phyloP scores from a whole-genome alignment of 2,797 vertebrate genomes.

The Erethizon dorsatum region DNA sequence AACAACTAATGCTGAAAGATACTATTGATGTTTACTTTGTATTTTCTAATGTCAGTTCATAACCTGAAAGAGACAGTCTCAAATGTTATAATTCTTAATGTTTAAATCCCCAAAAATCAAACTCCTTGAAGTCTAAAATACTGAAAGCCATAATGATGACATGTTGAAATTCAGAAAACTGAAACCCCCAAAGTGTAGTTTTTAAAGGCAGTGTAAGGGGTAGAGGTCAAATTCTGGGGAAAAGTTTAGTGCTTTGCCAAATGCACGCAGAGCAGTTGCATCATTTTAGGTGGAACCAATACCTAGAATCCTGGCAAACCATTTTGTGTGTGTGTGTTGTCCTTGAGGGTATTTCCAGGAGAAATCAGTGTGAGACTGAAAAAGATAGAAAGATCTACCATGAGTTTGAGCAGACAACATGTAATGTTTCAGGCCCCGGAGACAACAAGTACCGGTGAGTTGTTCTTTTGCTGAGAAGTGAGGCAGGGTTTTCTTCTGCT shows the following conservation, averaged over 20 bases:
- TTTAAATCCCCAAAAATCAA: too few relatives aligned
- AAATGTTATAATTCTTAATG: too few relatives aligned
- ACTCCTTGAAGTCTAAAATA: too few relatives aligned
- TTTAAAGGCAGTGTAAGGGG: not conserved
- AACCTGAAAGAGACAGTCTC: too few relatives aligned
- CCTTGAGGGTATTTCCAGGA: not conserved
- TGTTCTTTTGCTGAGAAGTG: not conserved
- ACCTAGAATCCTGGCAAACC: not conserved
- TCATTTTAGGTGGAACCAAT: not conserved
- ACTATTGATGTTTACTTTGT: too few relatives aligned
- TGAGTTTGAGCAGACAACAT: not conserved
- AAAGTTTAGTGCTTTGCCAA: not conserved
- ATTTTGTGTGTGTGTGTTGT: not conserved
- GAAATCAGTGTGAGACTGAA: not conserved
- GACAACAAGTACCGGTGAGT: not conserved
- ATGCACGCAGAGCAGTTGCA: not conserved
- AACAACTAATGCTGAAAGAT: too few relatives aligned
- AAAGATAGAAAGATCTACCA: not conserved
- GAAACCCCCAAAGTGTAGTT: too few relatives aligned
- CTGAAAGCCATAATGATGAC: too few relatives aligned
- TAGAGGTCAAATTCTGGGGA: not conserved
- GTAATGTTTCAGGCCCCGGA: not conserved
- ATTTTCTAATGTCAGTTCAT: too few relatives aligned
- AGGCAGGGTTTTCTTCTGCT: not conserved
- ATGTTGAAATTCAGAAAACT: too few relatives aligned